phyloP scores from a whole-genome alignment of 1,140 invertebrate species.

The Papilio aristodemus region DNA sequence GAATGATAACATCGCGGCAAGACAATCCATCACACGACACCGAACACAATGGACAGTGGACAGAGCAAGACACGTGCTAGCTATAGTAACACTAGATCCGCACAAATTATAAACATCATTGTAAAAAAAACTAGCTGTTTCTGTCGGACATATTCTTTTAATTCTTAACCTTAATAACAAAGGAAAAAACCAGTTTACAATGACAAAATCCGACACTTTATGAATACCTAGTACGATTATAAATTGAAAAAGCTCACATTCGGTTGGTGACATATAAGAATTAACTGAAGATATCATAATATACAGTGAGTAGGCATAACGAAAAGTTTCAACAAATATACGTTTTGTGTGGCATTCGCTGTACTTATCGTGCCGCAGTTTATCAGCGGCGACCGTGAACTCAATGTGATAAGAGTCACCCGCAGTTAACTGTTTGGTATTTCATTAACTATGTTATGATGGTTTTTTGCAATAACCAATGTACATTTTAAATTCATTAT shows the following conservation, averaged over 20 bases:
- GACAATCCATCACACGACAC: not conserved
- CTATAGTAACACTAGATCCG: not conserved
- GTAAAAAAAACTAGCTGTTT: not conserved
- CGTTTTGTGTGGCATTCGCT: not conserved
- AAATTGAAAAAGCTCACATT: no score
- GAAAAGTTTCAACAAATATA: not conserved
- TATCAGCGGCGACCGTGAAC: constrained; percentile 2
- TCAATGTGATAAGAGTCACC: not conserved
- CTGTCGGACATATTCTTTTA: not conserved
- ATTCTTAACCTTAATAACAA: not conserved
- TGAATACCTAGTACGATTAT: no score
- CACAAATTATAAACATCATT: not conserved
- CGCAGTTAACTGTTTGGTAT: not conserved
- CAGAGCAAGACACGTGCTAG: not conserved
- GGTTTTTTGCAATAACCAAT: not conserved
- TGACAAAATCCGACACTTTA: no score
- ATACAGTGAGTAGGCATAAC: not conserved
- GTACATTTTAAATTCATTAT: no score
- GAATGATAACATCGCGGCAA: not conserved
- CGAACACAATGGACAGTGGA: not conserved
- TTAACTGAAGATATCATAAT: not conserved
- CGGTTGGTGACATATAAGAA: not conserved
- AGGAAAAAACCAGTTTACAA: not conserved
- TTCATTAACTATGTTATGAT: not conserved
- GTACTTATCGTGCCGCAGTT: not conserved